phyloP scores from a whole-genome alignment of 2,113 vertebrate species.

The Thermophis baileyi region DNA sequence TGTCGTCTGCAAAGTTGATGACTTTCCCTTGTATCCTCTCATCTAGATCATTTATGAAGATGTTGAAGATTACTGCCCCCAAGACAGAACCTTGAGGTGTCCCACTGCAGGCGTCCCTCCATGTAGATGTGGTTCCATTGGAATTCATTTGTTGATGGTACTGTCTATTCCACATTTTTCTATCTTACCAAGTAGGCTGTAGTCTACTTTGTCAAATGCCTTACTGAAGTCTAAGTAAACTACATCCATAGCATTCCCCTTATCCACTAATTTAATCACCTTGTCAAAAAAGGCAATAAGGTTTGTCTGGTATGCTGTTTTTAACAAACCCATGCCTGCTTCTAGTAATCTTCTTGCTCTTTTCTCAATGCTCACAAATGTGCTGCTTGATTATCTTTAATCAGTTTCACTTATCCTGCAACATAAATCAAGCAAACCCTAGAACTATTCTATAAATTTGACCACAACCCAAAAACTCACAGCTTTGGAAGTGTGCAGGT shows the following conservation, averaged over 20 bases:
- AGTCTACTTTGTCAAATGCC: too few relatives aligned
- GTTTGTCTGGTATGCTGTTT: too few relatives aligned
- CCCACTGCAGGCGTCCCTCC: neutral
- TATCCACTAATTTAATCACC: too few relatives aligned
- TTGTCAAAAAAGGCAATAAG: too few relatives aligned
- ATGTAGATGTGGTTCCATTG: neutral
- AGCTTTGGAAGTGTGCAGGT: conserved; percentile 81
- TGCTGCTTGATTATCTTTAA: neutral
- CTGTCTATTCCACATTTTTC: too few relatives aligned
- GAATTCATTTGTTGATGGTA: too few relatives aligned
- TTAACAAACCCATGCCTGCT: too few relatives aligned
- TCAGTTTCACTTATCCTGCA: neutral
- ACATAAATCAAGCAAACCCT: neutral
- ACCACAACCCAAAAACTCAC: conserved; percentile 66
- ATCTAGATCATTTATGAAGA: neutral
- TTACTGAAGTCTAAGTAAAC: too few relatives aligned
- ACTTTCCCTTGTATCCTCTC: neutral
- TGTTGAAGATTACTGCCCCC: neutral
- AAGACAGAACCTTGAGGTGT: neutral
- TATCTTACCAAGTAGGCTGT: too few relatives aligned
- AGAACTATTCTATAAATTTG: neutral
- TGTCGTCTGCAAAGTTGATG: neutral
- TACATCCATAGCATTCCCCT: too few relatives aligned
- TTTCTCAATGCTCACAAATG: too few relatives aligned
- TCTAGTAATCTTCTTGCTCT: too few relatives aligned